Percentiles rank a stretch among this genome's conserved stretches.
Evolutionary conservation across 1,140 invertebrate species (phyloP).

Genomic region (Nixonia krombeini): DNA sequence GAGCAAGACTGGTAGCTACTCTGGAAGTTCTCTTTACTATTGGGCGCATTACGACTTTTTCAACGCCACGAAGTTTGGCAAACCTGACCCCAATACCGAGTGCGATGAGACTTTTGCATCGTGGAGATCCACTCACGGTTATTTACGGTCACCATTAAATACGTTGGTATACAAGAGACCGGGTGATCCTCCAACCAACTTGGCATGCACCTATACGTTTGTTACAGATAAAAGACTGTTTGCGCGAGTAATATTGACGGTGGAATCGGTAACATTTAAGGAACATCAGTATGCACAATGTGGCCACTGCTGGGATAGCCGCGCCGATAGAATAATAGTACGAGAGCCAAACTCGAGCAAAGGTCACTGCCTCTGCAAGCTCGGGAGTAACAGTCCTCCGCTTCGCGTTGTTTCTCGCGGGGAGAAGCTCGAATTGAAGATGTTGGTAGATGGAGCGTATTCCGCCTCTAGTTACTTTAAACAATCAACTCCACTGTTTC

Average conservation of each 20-base stretch:
- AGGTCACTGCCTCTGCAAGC: conserved; percentile 72
- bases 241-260: conserved; percentile 83
- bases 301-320: conserved; percentile 85
- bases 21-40: conserved; percentile 88
- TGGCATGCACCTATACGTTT: conserved; percentile 87
- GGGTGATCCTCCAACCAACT: conserved; percentile 74
- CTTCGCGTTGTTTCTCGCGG: conserved; percentile 81
- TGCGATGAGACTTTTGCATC: conserved; percentile 90
- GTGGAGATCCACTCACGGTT: conserved; percentile 80
- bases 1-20: conserved; percentile 92
- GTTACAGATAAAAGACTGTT: conserved; percentile 85
- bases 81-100: conserved; percentile 81
- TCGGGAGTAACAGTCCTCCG: conserved; percentile 71
- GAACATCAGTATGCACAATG: conserved; percentile 84
- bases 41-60: conserved; percentile 95
- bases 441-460: conserved; percentile 85
- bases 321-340: conserved; percentile 83
- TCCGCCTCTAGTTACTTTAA: conserved; percentile 90
- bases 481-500: conserved; percentile 83
- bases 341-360: conserved; percentile 77
- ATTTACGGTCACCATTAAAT: conserved; percentile 84
- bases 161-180: conserved; percentile 87
- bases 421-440: conserved; percentile 82
- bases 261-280: conserved; percentile 80
- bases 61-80: conserved; percentile 88